These are phyloP conservation scores for Drosophila falleni DNA, from an alignment of 2,888 invertebrate genomes.

Conservation along the genomic window DNA sequence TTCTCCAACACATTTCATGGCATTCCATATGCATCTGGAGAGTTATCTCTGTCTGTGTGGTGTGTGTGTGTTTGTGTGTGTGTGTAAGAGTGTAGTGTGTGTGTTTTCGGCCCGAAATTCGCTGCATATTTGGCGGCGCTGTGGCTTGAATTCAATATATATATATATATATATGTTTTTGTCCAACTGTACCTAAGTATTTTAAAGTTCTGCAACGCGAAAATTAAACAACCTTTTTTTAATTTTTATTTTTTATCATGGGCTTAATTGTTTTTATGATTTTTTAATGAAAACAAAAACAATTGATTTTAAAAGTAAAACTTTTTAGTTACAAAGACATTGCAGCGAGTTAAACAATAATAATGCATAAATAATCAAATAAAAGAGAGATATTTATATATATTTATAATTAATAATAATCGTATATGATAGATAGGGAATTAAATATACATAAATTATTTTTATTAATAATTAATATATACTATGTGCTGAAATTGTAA, in stretches of 20 bases:
- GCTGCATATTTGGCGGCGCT: conserved; percentile 34
- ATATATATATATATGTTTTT: neutral
- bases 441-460: conserved; percentile 36
- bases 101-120: conserved; percentile 21
- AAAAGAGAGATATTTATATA: conserved; percentile 12
- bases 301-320: conserved; percentile 36
- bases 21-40: conserved; percentile 10
- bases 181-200: conserved; percentile 24
- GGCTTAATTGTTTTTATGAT: conserved; percentile 47
- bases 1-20: conserved; percentile 44
- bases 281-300: conserved; percentile 42
- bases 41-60: neutral
- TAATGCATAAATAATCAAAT: conserved; percentile 29
- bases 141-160: conserved; percentile 4
- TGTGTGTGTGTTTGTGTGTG: conserved; percentile 2
- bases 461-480: conserved; percentile 37
- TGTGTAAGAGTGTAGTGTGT: neutral
- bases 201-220: conserved; percentile 40
- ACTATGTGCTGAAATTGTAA: conserved; percentile 52
- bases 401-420: conserved; percentile 15
- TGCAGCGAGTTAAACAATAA: conserved; percentile 47
- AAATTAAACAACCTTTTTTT: conserved; percentile 72
- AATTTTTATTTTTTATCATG: conserved; percentile 24
- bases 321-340: conserved; percentile 59
- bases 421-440: conserved; percentile 6